Percentiles rank a stretch among this genome's conserved stretches.
Evolutionary conservation across 2,797 vertebrate genomes (phyloP).

Genomic region (Calcarius lapponicus): DNA sequence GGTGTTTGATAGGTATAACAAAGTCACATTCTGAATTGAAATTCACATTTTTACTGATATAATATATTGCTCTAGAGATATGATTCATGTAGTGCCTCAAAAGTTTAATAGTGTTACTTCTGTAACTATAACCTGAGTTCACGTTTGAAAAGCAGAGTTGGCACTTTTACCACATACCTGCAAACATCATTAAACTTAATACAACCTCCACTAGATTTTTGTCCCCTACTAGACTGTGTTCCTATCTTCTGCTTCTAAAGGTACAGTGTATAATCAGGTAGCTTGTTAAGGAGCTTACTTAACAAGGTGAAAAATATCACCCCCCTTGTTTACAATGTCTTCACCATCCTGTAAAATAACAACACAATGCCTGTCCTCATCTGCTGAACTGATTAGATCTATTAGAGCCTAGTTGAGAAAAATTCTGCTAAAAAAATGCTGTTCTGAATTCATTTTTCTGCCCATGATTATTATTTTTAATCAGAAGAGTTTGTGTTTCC

Average conservation of each 20-base stretch:
- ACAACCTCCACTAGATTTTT: not conserved
- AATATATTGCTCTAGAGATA: not conserved
- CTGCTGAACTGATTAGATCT: conserved; percentile 52
- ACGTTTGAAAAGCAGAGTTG: not conserved
- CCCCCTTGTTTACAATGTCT: conserved; percentile 62
- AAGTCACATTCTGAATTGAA: not conserved
- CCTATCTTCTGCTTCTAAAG: conserved; percentile 59
- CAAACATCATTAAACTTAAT: conserved; percentile 9
- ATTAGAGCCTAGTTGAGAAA: conserved; percentile 31
- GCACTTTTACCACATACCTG: not conserved
- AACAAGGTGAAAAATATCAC: conserved; percentile 74
- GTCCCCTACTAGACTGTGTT: conserved; percentile 11
- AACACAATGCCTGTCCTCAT: conserved; percentile 55
- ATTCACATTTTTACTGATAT: not conserved
- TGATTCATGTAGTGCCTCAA: not conserved
- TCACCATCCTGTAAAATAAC: conserved; percentile 44
- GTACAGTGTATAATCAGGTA: conserved; percentile 60
- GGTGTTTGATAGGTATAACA: not conserved
- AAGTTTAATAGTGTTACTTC: not conserved
- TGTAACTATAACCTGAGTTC: not conserved
- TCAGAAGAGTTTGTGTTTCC: conserved; percentile 17
- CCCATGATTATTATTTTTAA: conserved; percentile 9
- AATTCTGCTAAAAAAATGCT: conserved; percentile 40
- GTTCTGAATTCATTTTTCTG: conserved; percentile 43
- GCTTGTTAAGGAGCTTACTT: conserved; percentile 71